Percentiles rank a stretch among this genome's conserved stretches.
Evolutionary conservation across 2,888 invertebrate species (phyloP).

Genomic region (Netelia virgata): DNA sequence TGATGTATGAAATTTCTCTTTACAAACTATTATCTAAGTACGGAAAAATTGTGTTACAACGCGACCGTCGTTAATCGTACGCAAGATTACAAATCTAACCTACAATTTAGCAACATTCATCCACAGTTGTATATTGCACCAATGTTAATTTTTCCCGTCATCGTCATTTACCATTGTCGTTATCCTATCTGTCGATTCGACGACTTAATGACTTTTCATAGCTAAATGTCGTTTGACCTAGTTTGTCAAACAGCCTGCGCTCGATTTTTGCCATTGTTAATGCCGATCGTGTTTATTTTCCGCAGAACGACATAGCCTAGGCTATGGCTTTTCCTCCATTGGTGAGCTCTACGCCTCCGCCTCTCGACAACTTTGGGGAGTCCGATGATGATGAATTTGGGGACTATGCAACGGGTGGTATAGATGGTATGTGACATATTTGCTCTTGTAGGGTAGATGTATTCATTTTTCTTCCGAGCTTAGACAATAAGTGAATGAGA

Average conservation of each 20-base stretch:
- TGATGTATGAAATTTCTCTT: neutral
- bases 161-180: neutral
- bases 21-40: neutral
- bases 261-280: neutral
- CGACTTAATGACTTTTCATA: constrained; percentile 4
- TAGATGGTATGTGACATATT: constrained; percentile 78
- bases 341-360: constrained; percentile 89
- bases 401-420: constrained; percentile 82
- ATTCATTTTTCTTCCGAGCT: constrained; percentile 1
- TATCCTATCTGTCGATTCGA: constrained; percentile 1
- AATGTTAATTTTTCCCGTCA: neutral
- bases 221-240: neutral
- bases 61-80: neutral
- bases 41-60: neutral
- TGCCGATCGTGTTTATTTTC: neutral
- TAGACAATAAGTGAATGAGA: too few species aligned
- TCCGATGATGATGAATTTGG: constrained; percentile 87
- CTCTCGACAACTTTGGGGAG: constrained; percentile 86
- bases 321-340: constrained; percentile 89
- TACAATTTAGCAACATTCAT: constrained; percentile 23
- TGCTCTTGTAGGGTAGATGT: neutral
- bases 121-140: constrained; percentile 2
- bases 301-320: constrained; percentile 12
- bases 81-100: constrained; percentile 32
- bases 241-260: neutral